These are phyloP conservation scores for Temnothorax ravouxi DNA, from an alignment of 2,888 invertebrate genomes.

Conservation along the genomic window DNA sequence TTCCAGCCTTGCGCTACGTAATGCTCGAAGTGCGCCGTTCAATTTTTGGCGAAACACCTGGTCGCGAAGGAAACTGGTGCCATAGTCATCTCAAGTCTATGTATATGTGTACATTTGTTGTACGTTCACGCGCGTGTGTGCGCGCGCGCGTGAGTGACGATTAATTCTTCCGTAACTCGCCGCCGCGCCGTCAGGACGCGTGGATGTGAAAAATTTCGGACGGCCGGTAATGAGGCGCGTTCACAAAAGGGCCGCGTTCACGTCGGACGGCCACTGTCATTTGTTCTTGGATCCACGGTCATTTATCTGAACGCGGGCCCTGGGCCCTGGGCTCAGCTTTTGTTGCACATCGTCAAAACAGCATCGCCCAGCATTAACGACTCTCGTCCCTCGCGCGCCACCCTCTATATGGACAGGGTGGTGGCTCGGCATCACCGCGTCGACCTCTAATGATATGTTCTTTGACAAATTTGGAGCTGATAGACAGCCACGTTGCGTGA, in stretches of 20 bases:
- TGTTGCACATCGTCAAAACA: slow-evolving; percentile 84
- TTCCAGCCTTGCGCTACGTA: slow-evolving; percentile 25
- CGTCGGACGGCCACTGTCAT: slow-evolving; percentile 83
- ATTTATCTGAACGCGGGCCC: slow-evolving; percentile 82
- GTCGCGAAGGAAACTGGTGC: slow-evolving; percentile 28
- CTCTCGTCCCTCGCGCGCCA: slow-evolving; percentile 69
- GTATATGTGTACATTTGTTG: neutral
- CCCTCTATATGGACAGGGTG: slow-evolving; percentile 57
- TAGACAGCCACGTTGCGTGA: slow-evolving; percentile 39
- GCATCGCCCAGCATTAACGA: slow-evolving; percentile 83
- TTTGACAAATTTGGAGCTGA: slow-evolving; percentile 49
- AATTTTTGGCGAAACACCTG: slow-evolving; percentile 44
- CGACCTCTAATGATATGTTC: slow-evolving; percentile 61
- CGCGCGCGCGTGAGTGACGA: slow-evolving; percentile 62
- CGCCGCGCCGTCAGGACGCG: slow-evolving; percentile 68
- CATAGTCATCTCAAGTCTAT: neutral
- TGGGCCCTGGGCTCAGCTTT: slow-evolving; percentile 77
- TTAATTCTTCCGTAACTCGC: slow-evolving; percentile 76
- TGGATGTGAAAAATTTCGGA: slow-evolving; percentile 83
- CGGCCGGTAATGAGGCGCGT: slow-evolving; percentile 83
- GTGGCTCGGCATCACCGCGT: slow-evolving; percentile 52
- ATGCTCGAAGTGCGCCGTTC: neutral
- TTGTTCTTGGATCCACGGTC: slow-evolving; percentile 83
- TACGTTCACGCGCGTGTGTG: neutral
- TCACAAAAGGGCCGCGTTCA: slow-evolving; percentile 82